A percentile compares a stretch with the other conserved stretches of the same genome.
Conservation (phyloP, 2,113 vertebrate genomes). For the Osmerus eperlanus region DNA sequence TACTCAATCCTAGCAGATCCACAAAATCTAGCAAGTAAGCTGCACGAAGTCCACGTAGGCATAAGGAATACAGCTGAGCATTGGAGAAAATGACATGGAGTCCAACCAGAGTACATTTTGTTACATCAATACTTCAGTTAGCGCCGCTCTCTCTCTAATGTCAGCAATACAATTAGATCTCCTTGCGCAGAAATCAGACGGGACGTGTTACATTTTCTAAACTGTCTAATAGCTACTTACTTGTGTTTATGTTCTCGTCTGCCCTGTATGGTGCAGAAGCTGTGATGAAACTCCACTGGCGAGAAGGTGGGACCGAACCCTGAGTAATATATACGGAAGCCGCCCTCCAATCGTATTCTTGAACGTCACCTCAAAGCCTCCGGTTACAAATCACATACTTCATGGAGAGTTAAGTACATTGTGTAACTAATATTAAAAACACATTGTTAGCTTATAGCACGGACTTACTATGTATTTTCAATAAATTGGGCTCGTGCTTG, state of each 20-base stretch:
- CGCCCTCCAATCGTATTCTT: conserved; percentile 75
- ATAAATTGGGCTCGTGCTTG: too few relatives aligned
- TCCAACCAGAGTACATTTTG: conserved; percentile 57
- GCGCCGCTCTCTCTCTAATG: too few relatives aligned
- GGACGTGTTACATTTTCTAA: neutral
- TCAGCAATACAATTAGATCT: neutral
- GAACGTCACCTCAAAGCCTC: conserved; percentile 73
- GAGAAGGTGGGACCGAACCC: conserved; percentile 74
- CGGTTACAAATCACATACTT: conserved; percentile 46
- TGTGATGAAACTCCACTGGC: conserved; percentile 83
- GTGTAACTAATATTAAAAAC: too few relatives aligned
- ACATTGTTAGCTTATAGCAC: too few relatives aligned
- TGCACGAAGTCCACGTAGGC: conserved; percentile 76
- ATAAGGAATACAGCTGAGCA: conserved; percentile 62
- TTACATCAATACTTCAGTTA: too few relatives aligned
- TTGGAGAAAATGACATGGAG: conserved; percentile 65
- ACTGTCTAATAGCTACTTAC: conserved; percentile 65
- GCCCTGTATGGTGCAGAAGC: conserved; percentile 83
- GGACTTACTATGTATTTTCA: too few relatives aligned
- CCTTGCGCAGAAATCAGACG: neutral
- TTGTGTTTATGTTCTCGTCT: conserved; percentile 78
- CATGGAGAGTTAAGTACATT: neutral
- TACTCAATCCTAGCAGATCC: too few relatives aligned
- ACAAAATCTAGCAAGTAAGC: conserved; percentile 19
- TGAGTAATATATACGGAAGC: conserved; percentile 75